phyloP scores from a whole-genome alignment of 2,113 vertebrate genomes.

The Gallinago jamesoni region DNA sequence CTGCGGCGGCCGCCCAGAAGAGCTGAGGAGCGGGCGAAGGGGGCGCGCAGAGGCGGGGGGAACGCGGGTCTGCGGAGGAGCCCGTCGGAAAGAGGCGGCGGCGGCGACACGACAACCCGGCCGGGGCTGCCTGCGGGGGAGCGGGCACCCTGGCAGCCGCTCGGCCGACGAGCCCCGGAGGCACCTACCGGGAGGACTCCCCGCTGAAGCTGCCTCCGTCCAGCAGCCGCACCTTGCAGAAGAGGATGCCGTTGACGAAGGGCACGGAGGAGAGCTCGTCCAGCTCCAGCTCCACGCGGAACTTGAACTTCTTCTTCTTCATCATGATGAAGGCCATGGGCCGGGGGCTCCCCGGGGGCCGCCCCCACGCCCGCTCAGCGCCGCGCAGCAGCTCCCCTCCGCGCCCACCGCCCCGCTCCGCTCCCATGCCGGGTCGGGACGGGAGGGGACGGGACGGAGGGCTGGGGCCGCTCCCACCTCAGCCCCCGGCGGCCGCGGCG shows the following conservation, averaged over 20 bases:
- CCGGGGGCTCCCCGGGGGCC: background rate
- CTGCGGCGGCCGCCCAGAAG: background rate
- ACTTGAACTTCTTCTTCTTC: conserved; percentile 95
- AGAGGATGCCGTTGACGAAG: conserved; percentile 91
- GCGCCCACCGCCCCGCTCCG: background rate
- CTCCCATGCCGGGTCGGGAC: background rate
- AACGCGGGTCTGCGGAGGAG: background rate
- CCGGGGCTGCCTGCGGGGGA: background rate
- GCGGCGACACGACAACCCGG: background rate
- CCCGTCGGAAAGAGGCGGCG: background rate
- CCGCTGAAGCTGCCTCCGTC: conserved; percentile 88
- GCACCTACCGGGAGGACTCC: conserved; percentile 87
- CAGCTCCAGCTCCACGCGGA: conserved; percentile 89
- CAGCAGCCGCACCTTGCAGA: conserved; percentile 92
- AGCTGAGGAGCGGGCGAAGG: background rate
- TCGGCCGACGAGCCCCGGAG: background rate
- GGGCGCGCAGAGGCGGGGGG: background rate
- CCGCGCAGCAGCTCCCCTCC: background rate
- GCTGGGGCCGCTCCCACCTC: background rate
- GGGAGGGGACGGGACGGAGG: background rate
- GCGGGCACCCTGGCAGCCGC: background rate
- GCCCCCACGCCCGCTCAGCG: conserved; percentile 30
- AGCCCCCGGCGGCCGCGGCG: background rate
- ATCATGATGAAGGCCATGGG: conserved; percentile 87
- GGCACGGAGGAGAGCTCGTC: conserved; percentile 92